Percentiles rank a stretch among this genome's conserved stretches.
phyloP scores from a whole-genome alignment of 2,888 invertebrate species.

The Chouioia cunea region DNA sequence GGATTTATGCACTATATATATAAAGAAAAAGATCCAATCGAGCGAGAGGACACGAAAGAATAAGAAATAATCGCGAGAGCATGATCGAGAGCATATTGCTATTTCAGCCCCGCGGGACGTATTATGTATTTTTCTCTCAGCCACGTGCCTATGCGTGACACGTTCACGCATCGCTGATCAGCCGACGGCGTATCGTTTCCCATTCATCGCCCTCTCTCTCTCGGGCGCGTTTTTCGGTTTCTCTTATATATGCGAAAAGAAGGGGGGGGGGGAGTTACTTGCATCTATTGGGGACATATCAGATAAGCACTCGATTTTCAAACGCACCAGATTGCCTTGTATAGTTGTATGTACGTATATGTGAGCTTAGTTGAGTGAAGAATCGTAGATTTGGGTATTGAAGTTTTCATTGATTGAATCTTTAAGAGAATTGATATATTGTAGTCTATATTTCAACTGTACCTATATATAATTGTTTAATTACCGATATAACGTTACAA shows the following conservation, averaged over 20 bases:
- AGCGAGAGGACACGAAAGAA: conserved; percentile 42
- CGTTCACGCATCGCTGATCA: conserved; percentile 50
- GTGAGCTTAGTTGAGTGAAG: too few relatives aligned
- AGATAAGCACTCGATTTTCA: conserved; percentile 29
- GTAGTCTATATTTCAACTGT: too few relatives aligned
- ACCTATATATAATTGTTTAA: too few relatives aligned
- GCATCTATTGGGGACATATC: not conserved
- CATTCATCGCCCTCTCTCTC: conserved; percentile 48
- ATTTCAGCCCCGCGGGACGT: conserved; percentile 56
- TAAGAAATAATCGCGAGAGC: conserved; percentile 48
- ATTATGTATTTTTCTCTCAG: conserved; percentile 43
- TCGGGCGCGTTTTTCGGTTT: not conserved
- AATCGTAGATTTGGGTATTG: too few relatives aligned
- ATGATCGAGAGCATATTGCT: conserved; percentile 57
- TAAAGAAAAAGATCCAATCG: conserved; percentile 39
- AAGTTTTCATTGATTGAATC: too few relatives aligned
- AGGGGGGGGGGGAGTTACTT: not conserved
- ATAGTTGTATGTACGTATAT: too few relatives aligned
- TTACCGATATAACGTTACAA: too few relatives aligned
- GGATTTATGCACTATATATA: too few relatives aligned
- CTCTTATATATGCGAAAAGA: too few relatives aligned
- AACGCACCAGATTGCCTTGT: too few relatives aligned
- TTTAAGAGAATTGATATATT: too few relatives aligned
- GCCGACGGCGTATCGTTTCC: conserved; percentile 47
- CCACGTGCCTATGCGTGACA: conserved; percentile 56